Percentiles rank a stretch among this genome's conserved stretches.
Conservation (phyloP, 2,888 invertebrate genomes). For the Octonoba sinensis region DNA sequence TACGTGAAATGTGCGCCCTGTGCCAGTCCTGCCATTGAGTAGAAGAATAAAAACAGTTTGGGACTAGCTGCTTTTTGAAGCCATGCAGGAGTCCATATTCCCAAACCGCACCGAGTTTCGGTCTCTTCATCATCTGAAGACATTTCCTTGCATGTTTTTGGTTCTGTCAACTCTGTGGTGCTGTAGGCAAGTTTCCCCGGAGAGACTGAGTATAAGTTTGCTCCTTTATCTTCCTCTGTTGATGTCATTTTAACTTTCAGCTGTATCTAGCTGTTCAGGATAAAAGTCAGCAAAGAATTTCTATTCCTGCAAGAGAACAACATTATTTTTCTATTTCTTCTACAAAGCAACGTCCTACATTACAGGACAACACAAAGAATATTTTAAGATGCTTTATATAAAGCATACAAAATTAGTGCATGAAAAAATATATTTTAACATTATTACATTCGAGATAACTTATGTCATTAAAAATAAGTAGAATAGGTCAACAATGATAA, state of each 20-base stretch:
- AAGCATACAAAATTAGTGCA: too few relatives aligned
- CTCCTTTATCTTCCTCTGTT: conserved; percentile 28
- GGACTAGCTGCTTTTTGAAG: conserved; percentile 65
- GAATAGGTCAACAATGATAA: too few relatives aligned
- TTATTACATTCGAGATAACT: too few relatives aligned
- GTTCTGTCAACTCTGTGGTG: conserved; percentile 32
- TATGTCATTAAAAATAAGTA: too few relatives aligned
- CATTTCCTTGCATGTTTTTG: background rate
- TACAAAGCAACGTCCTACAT: too few relatives aligned
- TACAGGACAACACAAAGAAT: too few relatives aligned
- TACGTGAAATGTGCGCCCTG: conserved; percentile 66
- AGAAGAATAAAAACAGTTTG: conserved; percentile 50
- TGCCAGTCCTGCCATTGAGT: conserved; percentile 57
- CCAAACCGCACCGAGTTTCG: conserved; percentile 60
- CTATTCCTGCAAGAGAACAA: too few relatives aligned
- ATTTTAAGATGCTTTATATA: too few relatives aligned
- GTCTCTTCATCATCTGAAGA: conserved; percentile 15
- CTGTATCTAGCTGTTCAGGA: too few relatives aligned
- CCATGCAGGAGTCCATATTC: conserved; percentile 65
- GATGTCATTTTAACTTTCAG: conserved; percentile 8
- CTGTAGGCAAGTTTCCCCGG: conserved; percentile 45
- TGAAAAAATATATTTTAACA: too few relatives aligned
- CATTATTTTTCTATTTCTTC: too few relatives aligned
- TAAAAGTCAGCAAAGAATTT: too few relatives aligned
- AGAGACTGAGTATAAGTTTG: conserved; percentile 19